Evolutionary conservation across 2,888 invertebrate genomes (phyloP).

Genomic region (Drosophila emarginata): DNA sequence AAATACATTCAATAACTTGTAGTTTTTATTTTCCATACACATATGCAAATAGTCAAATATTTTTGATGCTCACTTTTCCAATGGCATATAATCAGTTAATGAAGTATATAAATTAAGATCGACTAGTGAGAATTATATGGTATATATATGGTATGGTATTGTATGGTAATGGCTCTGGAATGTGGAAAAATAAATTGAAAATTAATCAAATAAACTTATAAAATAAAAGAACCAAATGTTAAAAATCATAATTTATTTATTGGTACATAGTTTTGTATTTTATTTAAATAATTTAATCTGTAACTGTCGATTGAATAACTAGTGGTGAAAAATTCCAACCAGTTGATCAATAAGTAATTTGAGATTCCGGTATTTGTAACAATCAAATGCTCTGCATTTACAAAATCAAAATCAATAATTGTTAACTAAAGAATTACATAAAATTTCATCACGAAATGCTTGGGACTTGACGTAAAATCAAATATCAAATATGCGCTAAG

Average conservation of each 20-base stretch:
- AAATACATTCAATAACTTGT: conserved; percentile 40
- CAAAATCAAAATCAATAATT: conserved; percentile 14
- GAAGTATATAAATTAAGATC: conserved; percentile 16
- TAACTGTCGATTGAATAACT: conserved; percentile 44
- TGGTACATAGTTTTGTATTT: conserved; percentile 61
- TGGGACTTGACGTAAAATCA: conserved; percentile 39
- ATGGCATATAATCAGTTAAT: conserved; percentile 35
- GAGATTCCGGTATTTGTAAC: conserved; percentile 22
- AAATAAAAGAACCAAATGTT: conserved; percentile 1
- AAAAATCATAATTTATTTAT: conserved; percentile 19
- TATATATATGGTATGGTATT: conserved; percentile 5
- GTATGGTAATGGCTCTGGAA: conserved; percentile 9
- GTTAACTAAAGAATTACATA: conserved; percentile 31
- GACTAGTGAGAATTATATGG: conserved; percentile 32
- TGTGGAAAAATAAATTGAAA: background rate
- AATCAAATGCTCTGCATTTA: conserved; percentile 17
- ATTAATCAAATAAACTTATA: background rate
- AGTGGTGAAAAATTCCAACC: background rate
- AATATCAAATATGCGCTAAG: conserved; percentile 65
- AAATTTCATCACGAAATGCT: conserved; percentile 37
- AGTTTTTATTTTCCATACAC: conserved; percentile 39
- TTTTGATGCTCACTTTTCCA: conserved; percentile 39
- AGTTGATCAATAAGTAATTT: background rate
- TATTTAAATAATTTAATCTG: conserved; percentile 69
- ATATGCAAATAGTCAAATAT: conserved; percentile 43